Evolutionary conservation across 2,797 vertebrate species (phyloP).

Genomic region (Eleutherodactylus coqui): DNA sequence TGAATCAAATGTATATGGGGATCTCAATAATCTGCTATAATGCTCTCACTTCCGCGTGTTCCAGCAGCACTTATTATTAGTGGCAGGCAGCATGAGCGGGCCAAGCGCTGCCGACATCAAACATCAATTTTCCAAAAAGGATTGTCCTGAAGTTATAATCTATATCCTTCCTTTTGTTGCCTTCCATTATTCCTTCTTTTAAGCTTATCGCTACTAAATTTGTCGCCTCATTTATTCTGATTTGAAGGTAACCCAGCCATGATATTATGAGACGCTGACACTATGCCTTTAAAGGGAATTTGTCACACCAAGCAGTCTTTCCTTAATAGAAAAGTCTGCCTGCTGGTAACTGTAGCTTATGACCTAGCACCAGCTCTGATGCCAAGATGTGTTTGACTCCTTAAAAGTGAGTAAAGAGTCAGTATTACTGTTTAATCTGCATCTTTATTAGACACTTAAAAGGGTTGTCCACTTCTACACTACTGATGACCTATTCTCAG

Average conservation of each 20-base stretch:
- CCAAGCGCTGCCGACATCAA: neutral
- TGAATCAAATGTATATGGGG: neutral
- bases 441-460: too few relatives aligned
- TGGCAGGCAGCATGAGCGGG: neutral
- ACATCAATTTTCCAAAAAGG: neutral
- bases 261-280: too few relatives aligned
- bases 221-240: slow-evolving; percentile 15
- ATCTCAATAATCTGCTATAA: neutral
- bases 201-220: slow-evolving; percentile 1
- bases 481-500: too few relatives aligned
- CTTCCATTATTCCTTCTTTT: slow-evolving; percentile 3
- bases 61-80: neutral
- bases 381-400: neutral
- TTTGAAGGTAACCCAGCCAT: slow-evolving; percentile 10
- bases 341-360: neutral
- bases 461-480: too few relatives aligned
- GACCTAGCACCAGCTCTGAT: neutral
- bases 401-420: too few relatives aligned
- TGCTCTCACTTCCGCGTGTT: neutral
- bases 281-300: too few relatives aligned
- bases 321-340: neutral
- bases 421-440: too few relatives aligned
- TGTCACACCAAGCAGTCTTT: neutral
- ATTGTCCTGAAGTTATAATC: slow-evolving; percentile 1
- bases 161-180: neutral